Evolutionary conservation across 2,888 invertebrate species (phyloP), one percentile per base, ranked within the genome.

Genomic region (Carcina quercana): DNA sequence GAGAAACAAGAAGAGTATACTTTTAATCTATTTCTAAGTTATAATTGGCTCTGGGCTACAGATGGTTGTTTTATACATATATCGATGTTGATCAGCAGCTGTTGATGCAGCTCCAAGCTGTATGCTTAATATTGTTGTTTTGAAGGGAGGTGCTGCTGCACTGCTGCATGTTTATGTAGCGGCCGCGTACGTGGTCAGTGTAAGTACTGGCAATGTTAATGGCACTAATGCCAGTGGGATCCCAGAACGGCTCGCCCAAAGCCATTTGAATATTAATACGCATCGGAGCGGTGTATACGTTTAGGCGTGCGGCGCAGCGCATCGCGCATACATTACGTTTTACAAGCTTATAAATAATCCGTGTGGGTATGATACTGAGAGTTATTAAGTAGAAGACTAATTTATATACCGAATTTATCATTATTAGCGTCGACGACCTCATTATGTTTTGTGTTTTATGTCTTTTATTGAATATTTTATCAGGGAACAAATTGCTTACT

Each of bases 221-320:
- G 66, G 55, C 47, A 53, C 62, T 67, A 65, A 69, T 67, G 51
- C 68, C 64, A 53, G 46, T 51, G 64, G 67, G 66, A 70, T 60
- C 60, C 57, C 51, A 47, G 53, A 59, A 53, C 50, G 55, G 59
- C 51, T 58, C 53, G 69, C 69, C 67, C 48, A 61, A 61, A 69
- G 64, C 66, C 53, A 69, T 78, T 74, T 74, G 69, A 76, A 78
- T 80, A 76, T 76, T 79, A 74, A 78, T 74, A 67, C 53, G 43
- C 45, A n/a, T n/a, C n/a, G n/a, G n/a, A n/a, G n/a, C 47, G 50
- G 56, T 58, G 52, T 63, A 60, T 65, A 59, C 63, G 60, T 59
- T 65, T 64, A 63, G 55, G 51, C 56, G 49, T 55, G 54, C 58
- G 59, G 48, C 56, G 54, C 58, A 59, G 48, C 56, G 59, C 57